A percentile compares a stretch with the other conserved stretches of the same genome.
Evolutionary conservation across 2,113 vertebrate genomes (phyloP).

Genomic region (Aegithalos caudatus): DNA sequence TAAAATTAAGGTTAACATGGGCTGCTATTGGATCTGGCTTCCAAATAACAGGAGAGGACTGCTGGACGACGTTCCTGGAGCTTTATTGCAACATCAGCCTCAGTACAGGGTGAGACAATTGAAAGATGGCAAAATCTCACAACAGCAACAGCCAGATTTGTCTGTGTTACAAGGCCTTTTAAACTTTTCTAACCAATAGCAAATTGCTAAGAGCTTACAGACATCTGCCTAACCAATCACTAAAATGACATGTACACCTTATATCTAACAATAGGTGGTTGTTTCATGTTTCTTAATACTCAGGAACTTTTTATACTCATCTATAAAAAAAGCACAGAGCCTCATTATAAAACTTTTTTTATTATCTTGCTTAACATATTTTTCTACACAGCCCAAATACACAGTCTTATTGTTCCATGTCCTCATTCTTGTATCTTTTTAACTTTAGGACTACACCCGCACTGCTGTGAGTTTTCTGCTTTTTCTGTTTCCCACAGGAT

Average conservation of each 20-base stretch:
- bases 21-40: background rate
- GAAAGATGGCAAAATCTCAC: background rate
- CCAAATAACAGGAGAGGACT: background rate
- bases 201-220: background rate
- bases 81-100: background rate
- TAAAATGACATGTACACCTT: background rate
- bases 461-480: background rate
- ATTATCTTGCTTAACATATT: background rate
- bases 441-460: background rate
- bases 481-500: background rate
- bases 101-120: background rate
- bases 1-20: background rate
- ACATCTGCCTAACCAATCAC: background rate
- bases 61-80: background rate
- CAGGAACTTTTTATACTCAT: background rate
- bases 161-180: background rate
- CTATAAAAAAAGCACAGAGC: background rate
- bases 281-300: background rate
- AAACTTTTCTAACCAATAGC: background rate
- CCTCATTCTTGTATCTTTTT: background rate
- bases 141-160: background rate
- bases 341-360: background rate
- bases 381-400: background rate
- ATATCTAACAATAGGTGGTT: background rate
- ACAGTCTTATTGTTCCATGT: background rate